Percentiles rank a stretch among this genome's conserved stretches.
These are phyloP conservation scores for Gnathonemus longibarbis DNA, from an alignment of 2,113 vertebrate species.

Conservation along the genomic window DNA sequence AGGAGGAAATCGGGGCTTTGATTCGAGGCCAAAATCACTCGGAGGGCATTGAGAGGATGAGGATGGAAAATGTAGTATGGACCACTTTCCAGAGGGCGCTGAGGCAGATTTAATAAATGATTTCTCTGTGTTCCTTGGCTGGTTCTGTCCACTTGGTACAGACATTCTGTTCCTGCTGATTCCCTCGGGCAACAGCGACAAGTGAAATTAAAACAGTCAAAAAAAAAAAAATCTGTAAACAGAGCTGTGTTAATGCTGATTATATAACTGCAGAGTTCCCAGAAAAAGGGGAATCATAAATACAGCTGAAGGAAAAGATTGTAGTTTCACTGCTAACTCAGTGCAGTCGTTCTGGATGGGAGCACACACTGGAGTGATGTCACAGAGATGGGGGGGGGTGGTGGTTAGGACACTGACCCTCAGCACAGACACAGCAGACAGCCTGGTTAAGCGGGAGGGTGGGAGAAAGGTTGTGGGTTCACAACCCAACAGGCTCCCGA, in stretches of 20 bases:
- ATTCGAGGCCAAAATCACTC: not conserved
- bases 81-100: not conserved
- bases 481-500: not conserved
- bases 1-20: not conserved
- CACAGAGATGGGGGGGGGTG: not conserved
- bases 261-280: not conserved
- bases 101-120: not conserved
- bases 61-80: not conserved
- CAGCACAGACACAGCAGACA: not conserved
- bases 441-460: not conserved
- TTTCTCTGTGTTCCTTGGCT: constrained; percentile 1
- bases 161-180: not conserved
- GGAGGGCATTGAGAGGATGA: not conserved
- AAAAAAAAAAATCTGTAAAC: not conserved
- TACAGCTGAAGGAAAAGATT: not conserved
- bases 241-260: not conserved
- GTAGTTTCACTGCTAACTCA: not conserved
- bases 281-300: not conserved
- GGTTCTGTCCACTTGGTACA: not conserved
- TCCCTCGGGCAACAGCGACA: not conserved
- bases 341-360: not conserved
- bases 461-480: not conserved
- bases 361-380: not conserved
- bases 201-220: not conserved
- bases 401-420: not conserved